Conservation (phyloP, 2,113 vertebrate species). For the Tetraodon nigroviridis region DNA sequence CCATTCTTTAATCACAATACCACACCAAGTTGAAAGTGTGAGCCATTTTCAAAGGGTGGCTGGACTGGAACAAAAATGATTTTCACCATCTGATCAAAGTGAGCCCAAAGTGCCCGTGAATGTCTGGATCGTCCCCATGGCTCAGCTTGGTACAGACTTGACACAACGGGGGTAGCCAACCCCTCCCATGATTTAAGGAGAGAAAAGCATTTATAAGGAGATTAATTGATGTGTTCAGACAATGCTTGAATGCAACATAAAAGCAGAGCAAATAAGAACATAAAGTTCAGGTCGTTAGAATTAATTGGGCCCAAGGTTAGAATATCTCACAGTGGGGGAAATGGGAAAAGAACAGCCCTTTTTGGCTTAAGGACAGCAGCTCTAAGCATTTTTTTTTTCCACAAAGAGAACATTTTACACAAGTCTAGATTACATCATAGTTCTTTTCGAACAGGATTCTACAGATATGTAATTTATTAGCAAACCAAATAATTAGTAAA, state of each 20-base stretch:
- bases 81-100: constrained; percentile 60
- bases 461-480: not conserved
- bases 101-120: constrained; percentile 50
- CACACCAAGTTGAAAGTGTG: constrained; percentile 27
- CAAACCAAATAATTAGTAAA: not conserved
- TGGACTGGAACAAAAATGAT: constrained; percentile 26
- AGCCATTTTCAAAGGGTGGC: constrained; percentile 44
- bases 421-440: no score
- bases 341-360: constrained; percentile 21
- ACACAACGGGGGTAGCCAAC: constrained; percentile 31
- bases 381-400: not conserved
- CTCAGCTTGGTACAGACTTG: constrained; percentile 52
- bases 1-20: constrained; percentile 24
- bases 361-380: not conserved
- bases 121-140: constrained; percentile 39
- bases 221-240: constrained; percentile 56
- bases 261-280: constrained; percentile 36
- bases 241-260: constrained; percentile 41
- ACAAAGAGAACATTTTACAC: constrained; percentile 1
- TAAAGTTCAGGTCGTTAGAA: constrained; percentile 50
- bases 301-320: constrained; percentile 43
- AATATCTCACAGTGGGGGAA: constrained; percentile 37
- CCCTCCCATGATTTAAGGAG: constrained; percentile 31
- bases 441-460: no score
- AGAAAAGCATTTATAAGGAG: constrained; percentile 40